These are phyloP conservation scores for Ctenomys sociabilis DNA, from an alignment of 2,113 vertebrate species.

Conservation along the genomic window DNA sequence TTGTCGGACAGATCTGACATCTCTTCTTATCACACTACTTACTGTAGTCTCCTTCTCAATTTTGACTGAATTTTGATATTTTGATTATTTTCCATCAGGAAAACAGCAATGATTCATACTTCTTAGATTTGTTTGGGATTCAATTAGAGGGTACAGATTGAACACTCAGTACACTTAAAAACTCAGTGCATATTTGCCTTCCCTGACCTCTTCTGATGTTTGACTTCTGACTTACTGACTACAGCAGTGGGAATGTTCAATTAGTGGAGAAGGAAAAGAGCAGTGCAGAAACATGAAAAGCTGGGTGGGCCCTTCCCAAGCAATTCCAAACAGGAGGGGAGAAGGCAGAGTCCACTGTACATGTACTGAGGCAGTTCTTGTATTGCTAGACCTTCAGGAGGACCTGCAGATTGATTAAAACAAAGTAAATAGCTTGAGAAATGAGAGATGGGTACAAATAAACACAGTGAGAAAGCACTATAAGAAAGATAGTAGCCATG, in stretches of 20 bases:
- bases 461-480: not conserved
- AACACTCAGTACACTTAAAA: not conserved
- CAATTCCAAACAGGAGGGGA: not conserved
- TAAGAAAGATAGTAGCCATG: not conserved
- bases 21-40: not conserved
- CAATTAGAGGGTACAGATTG: not conserved
- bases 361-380: not conserved
- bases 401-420: not conserved
- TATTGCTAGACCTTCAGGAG: not conserved
- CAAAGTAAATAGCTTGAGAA: constrained; percentile 8
- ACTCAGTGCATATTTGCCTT: not conserved
- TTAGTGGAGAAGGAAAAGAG: not conserved
- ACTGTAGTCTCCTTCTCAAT: not conserved
- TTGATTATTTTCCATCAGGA: not conserved
- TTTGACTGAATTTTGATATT: not conserved
- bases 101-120: not conserved
- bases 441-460: not conserved
- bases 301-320: not conserved
- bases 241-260: not conserved
- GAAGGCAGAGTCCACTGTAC: not conserved
- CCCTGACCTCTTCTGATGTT: not conserved
- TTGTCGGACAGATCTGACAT: not conserved
- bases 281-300: not conserved
- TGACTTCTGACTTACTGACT: not conserved
- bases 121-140: not conserved